These are phyloP conservation scores for Florisuga fusca DNA, from an alignment of 2,797 vertebrate species.

Conservation along the genomic window DNA sequence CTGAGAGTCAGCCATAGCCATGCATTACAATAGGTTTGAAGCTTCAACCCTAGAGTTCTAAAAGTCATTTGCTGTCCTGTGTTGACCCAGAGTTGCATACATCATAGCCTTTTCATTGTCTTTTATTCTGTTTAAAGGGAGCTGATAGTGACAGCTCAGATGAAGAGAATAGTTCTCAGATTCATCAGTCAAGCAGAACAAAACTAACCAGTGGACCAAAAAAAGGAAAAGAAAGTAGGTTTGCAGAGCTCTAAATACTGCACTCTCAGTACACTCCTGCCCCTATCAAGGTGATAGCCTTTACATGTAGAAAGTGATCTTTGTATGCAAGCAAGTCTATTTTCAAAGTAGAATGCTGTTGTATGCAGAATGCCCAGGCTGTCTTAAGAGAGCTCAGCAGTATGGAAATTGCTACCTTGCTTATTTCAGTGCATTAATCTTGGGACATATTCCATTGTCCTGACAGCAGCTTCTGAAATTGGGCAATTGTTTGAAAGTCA, in stretches of 20 bases:
- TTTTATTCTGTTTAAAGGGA: conserved; percentile 71
- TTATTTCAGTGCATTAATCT: neutral
- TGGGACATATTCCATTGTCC: neutral
- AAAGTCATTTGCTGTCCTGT: neutral
- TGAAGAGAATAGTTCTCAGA: conserved; percentile 57
- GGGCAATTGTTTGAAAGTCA: neutral
- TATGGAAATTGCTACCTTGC: neutral
- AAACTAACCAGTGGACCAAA: conserved; percentile 45
- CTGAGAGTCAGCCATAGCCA: neutral
- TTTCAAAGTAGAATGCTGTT: neutral
- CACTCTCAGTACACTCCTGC: neutral
- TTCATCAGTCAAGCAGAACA: conserved; percentile 37
- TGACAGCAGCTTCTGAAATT: neutral
- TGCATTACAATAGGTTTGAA: neutral
- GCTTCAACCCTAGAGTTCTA: neutral
- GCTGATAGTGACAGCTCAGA: conserved; percentile 57
- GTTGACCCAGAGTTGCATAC: neutral
- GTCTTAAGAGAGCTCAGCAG: neutral
- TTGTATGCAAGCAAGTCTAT: neutral
- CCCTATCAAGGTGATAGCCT: neutral
- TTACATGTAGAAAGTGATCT: neutral
- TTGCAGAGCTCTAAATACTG: neutral
- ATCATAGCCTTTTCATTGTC: conserved; percentile 21
- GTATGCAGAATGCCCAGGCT: rapidly evolving
- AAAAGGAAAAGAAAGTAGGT: conserved; percentile 67